phyloP scores from a whole-genome alignment of 2,797 vertebrate genomes.

The Peromyscus eremicus region DNA sequence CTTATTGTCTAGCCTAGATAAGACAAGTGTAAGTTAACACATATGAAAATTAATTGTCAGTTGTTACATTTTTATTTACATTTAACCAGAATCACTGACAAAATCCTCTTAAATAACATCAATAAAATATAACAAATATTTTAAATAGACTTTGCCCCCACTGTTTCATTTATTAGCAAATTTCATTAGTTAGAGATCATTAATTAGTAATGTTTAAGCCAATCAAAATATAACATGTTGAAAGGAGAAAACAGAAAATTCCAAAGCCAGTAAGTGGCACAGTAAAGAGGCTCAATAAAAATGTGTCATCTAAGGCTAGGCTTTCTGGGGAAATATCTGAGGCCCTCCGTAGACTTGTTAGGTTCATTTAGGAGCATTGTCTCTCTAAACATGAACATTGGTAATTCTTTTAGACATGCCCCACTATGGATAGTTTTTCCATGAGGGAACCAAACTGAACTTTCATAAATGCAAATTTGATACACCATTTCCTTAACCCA shows the following conservation, averaged over 20 bases:
- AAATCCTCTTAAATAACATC: not conserved
- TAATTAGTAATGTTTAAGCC: not conserved
- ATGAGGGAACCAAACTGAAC: not conserved
- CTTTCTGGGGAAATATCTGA: not conserved
- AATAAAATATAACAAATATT: not conserved
- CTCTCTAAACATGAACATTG: not conserved
- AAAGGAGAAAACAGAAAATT: constrained; percentile 13
- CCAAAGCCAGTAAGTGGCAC: not conserved
- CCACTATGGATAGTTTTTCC: not conserved
- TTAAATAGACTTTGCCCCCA: not conserved
- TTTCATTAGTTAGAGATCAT: not conserved
- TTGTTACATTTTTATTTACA: not conserved
- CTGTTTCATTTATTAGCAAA: not conserved
- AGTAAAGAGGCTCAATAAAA: not conserved
- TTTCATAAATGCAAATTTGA: not conserved
- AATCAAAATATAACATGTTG: not conserved
- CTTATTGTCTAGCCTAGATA: not conserved
- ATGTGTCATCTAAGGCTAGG: not conserved
- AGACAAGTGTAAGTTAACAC: not conserved
- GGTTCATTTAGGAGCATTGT: not conserved
- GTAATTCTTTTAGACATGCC: not conserved
- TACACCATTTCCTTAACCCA: not conserved
- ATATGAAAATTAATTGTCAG: not conserved
- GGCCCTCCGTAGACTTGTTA: not conserved
- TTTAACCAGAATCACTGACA: not conserved